Base-by-base conservation (phyloP, 2,797 vertebrate genomes). In the Varecia variegata region DNA sequence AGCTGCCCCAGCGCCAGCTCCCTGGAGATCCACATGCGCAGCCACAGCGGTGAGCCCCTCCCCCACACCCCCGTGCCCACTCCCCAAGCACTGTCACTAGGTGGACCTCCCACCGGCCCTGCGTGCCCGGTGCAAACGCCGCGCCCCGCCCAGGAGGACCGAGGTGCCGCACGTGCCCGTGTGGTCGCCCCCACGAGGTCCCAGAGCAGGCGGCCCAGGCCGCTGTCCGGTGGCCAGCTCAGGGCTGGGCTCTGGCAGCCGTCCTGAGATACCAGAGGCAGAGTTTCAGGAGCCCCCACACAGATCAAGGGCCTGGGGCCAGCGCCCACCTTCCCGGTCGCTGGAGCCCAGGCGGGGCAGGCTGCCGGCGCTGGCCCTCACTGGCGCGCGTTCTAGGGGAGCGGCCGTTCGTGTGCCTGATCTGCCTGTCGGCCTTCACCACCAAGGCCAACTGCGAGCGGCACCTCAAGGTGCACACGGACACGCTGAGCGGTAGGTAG, bases 401-500 rank as follows among this genome's bases (percentile, higher is more conserved):
- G 98, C 99, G 99, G 92, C 99, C 99, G 0, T 99, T 99, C 0
- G 99, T 99, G 94, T 99, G 99, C 97, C 99, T 99, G 97, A 99
- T 99, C 98, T 99, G 99, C 98, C 98, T 99, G 94, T 99, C 99
- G 0, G 99, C 99, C 94, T 99, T 99, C 98, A 99, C 99, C 98
- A 99, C 99, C 1, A 99, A 99, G 98, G 99, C 99, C 90, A 99
- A 99, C 98, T 99, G 99, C 3, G 99, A 99, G 98, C 99, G 99
- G 13, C 99, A 99, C 98, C 99, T 99, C 15, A 99, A 99, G 98
- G 99, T 99, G 43, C 99, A 99, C 98, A 99, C 99, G 0, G 99
- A 99, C 99, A 99, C 99, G 0, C 98, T 99, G 95, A 99, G 99
- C 0, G 99, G 99, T 97, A 98, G 98, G 98, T 71, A 23, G 35